These are phyloP conservation scores for Peromyscus polionotus DNA, from an alignment of 2,113 vertebrate genomes.

Conservation along the genomic window DNA sequence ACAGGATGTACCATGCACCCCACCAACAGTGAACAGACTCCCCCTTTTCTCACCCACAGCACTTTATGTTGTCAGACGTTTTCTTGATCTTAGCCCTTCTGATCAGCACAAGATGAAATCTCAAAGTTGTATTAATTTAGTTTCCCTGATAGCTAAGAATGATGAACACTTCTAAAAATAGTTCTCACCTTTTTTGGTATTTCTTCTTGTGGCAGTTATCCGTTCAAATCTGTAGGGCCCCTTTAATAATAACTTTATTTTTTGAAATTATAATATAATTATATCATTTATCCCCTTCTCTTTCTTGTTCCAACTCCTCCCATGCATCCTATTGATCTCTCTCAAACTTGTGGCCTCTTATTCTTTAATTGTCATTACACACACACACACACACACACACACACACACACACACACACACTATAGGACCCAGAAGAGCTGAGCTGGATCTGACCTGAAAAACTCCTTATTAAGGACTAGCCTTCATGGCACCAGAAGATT, in stretches of 20 bases:
- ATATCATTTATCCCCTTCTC: not conserved
- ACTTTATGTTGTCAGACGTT: not conserved
- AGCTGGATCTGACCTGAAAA: not conserved
- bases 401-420: not conserved
- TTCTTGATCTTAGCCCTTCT: not conserved
- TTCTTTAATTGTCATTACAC: not conserved
- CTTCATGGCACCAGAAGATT: not conserved
- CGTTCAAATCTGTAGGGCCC: not conserved
- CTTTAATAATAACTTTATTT: not conserved
- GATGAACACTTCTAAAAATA: not conserved
- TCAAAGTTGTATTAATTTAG: not conserved
- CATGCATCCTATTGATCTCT: not conserved
- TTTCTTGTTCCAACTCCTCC: no score
- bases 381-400: not conserved
- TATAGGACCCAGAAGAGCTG: not conserved
- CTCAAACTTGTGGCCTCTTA: not conserved
- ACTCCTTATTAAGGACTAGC: not conserved
- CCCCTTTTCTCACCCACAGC: not conserved
- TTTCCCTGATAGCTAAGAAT: not conserved
- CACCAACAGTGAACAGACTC: not conserved
- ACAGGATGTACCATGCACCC: not conserved
- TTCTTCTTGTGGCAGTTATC: not conserved
- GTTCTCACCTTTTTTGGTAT: not conserved
- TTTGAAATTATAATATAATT: not conserved
- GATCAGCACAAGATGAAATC: not conserved